These are phyloP conservation scores for Stenolophus ochropezus DNA, from an alignment of 2,888 invertebrate genomes.

Conservation along the genomic window DNA sequence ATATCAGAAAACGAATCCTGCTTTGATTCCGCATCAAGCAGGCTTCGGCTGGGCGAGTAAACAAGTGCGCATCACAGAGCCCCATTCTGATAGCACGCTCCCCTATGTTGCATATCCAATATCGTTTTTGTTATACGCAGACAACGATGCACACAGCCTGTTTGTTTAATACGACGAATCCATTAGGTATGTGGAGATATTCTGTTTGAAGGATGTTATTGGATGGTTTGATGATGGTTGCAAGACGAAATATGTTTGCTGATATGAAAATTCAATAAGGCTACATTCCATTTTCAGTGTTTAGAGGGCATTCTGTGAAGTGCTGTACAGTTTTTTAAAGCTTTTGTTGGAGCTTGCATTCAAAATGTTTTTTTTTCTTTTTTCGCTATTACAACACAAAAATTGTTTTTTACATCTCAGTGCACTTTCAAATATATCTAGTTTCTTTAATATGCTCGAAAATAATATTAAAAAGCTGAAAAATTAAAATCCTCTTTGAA, in stretches of 20 bases:
- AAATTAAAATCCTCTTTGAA: too few species aligned
- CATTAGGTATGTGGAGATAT: conserved; percentile 14
- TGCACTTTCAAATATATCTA: too few species aligned
- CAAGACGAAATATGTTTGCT: neutral
- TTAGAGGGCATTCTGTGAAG: neutral
- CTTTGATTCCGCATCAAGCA: conserved; percentile 31
- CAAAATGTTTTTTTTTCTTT: too few species aligned
- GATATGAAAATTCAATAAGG: neutral
- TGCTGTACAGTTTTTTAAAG: neutral
- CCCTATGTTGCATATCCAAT: conserved; percentile 37
- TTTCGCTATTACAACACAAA: too few species aligned
- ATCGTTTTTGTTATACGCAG: conserved; percentile 35
- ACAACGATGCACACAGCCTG: neutral
- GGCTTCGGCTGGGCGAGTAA: conserved; percentile 19
- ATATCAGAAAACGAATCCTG: conserved; percentile 37
- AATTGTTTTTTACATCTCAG: too few species aligned
- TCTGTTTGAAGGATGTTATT: conserved; percentile 26
- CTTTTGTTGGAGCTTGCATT: too few species aligned
- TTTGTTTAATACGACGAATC: conserved; percentile 41
- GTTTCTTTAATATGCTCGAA: too few species aligned
- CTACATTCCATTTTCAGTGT: neutral
- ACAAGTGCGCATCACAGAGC: conserved; percentile 29
- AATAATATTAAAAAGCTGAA: too few species aligned
- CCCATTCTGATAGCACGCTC: neutral
- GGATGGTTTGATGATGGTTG: neutral